Base-by-base conservation (phyloP, 2,797 vertebrate species). In the Acomys russatus region DNA sequence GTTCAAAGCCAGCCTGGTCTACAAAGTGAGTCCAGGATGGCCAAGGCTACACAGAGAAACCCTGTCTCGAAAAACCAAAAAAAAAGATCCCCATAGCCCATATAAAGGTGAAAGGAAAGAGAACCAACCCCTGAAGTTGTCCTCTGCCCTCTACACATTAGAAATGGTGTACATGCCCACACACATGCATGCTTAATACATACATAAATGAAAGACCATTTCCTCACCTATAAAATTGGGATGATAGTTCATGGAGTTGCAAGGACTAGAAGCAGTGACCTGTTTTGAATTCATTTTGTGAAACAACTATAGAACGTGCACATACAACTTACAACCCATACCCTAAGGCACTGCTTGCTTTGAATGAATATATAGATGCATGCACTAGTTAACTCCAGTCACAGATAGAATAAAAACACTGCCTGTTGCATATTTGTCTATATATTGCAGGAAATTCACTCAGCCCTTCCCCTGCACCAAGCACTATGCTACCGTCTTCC, bases 201-300 rank as follows among this genome's bases (percentile, higher is more conserved):
- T 64, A 17, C 59, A 51, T n/a, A 51, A 68, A 33, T 85, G 20
- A 85, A 51, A 68, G 18, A 33, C 17, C 63, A n/a, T 82, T 87
- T 92, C 38, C 86, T 90, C 3, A n/a, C 73, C 35, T 89, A 56
- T 92, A 91, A 96, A 91, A 35, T 91, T 30, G 22, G 28, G 74
- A 20, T 59, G n/a, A 35, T 83, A 87, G 96, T 84, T 70, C n/a
- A 59, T 82, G 64, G 87, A 25, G 1, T 70, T 84, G 1, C 71
- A 54, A 80, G 70, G 51, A 92, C 94, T 23, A 85, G 25, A 91
- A 96, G 20, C 54, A 85, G 33, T 91, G 71, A 71, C 8, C 49
- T 78, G 22, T 4, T 87, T 49, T 71, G 64, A 63, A 93, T 15
- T 63, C 54, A 63, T 56, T 80, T 63, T 64, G n/a, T 92, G 91